Evolutionary conservation across 1,140 invertebrate genomes (phyloP), one percentile per base, ranked within the genome.

Genomic region (Drosophila guanche): DNA sequence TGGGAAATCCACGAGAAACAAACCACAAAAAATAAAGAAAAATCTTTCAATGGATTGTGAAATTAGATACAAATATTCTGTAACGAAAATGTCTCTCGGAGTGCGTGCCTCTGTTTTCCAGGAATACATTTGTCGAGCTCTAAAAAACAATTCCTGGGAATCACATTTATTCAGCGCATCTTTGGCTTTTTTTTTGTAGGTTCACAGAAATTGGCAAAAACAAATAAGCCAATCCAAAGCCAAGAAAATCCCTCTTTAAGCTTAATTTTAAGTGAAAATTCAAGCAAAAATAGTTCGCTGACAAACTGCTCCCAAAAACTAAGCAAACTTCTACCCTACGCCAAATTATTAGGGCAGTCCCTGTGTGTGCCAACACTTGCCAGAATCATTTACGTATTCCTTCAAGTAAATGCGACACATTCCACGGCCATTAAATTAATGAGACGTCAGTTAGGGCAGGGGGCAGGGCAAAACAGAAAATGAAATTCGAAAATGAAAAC

Each of bases 371-470:
- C 16, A 20, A 54, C 50, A 72, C 68, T 72, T 72, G 68, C 69
- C 57, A 72, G 71, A 72, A 50, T 45, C 42, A 53, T 73, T 56
- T 73, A 46, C 41, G 42, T 41, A 12, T 53, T 54, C 45, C 1
- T 23, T n/a, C 69, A 40, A 72, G 69, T 74, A 74, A 74, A 65
- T 47, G 52, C 70, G 58, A 65, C 52, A 55, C 41, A 52, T 54
- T 65, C 42, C 59, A 74, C 60, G 70, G 74, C 65, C 58, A 68
- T 71, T 77, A 76, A 85, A 86, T 85, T 85, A 85, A 85, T 86
- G 81, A 80, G 80, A 63, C 81, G 77, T 73, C 80, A 81, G 66
- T 84, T 74, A 76, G 67, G 46, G 16, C 16, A 20, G 16, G 16
- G 16, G 16, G 16, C 16, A 20, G 66, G 47, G 51, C 33, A 4